Evolutionary conservation across 2,888 invertebrate genomes (phyloP).

Genomic region (Schizaphis graminum): DNA sequence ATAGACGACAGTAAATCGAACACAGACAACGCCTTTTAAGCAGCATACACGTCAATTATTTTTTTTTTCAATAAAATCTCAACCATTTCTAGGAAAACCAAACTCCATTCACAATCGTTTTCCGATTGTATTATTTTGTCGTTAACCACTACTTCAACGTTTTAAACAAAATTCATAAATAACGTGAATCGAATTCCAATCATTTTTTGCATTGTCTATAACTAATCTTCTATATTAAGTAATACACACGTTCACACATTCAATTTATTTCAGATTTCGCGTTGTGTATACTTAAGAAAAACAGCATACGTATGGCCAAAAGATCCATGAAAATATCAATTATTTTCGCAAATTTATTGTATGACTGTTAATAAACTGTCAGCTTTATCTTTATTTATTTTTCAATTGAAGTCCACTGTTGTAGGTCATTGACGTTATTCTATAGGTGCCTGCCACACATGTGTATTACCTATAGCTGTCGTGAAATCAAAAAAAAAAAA

Average conservation of each 20-base stretch:
- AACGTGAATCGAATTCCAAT: no score
- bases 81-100: no score
- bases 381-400: neutral
- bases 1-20: no score
- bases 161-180: no score
- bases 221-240: no score
- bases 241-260: neutral
- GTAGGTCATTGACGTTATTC: neutral
- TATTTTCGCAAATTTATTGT: neutral
- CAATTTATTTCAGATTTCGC: neutral
- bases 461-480: neutral
- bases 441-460: neutral
- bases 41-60: no score
- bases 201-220: no score
- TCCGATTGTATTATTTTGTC: no score
- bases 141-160: no score
- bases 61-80: no score
- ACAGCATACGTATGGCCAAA: neutral
- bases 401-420: neutral
- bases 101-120: no score
- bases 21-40: no score
- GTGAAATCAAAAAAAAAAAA: neutral
- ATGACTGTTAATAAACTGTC: neutral
- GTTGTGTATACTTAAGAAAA: neutral
- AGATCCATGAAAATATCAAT: neutral